These are phyloP conservation scores for Galerucella pusilla DNA, from an alignment of 2,888 invertebrate genomes.

Conservation along the genomic window DNA sequence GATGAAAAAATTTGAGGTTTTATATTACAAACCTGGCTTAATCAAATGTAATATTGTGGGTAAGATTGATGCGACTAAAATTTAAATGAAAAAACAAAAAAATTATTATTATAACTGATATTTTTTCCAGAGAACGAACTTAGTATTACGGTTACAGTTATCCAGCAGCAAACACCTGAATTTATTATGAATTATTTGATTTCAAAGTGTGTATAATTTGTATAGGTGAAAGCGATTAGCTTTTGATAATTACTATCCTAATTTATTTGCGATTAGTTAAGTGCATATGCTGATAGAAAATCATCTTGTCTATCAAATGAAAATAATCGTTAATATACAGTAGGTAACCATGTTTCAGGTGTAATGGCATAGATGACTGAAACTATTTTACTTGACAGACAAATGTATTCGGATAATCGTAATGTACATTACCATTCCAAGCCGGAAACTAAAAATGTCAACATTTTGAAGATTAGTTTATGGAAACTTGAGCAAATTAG, in stretches of 20 bases:
- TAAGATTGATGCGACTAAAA: too few species aligned
- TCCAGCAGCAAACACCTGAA: not conserved
- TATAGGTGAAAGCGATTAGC: not conserved
- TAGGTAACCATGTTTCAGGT: not conserved
- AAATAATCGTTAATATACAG: not conserved
- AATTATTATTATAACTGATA: not conserved
- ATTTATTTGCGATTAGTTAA: not conserved
- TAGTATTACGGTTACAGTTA: not conserved
- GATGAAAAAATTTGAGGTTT: too few species aligned
- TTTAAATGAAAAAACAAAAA: not conserved
- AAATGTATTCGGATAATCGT: too few species aligned
- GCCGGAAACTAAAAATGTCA: too few species aligned
- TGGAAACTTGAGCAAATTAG: too few species aligned
- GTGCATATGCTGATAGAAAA: not conserved
- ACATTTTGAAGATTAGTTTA: too few species aligned
- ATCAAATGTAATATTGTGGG: too few species aligned
- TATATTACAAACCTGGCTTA: too few species aligned
- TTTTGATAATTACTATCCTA: not conserved
- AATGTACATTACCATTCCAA: too few species aligned
- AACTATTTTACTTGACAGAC: too few species aligned
- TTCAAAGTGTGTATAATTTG: not conserved
- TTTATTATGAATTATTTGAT: not conserved
- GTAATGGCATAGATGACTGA: not conserved
- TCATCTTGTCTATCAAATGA: not conserved
- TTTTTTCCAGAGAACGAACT: not conserved